Base-by-base conservation (phyloP, 2,888 invertebrate genomes). In the Halictus quadricinctus region DNA sequence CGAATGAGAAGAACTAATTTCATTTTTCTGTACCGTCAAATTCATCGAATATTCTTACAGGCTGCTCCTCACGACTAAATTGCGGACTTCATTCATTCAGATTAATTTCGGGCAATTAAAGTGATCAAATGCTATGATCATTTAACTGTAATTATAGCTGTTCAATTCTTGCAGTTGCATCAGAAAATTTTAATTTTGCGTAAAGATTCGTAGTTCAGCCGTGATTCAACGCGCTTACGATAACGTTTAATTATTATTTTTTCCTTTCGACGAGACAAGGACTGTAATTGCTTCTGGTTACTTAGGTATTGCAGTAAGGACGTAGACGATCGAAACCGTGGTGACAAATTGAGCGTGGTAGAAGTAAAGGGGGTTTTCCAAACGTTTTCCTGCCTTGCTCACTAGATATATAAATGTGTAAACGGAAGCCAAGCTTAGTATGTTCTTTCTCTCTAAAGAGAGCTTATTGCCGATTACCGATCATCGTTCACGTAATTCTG, bases 391-490 rank as follows among this genome's bases (percentile, higher is more conserved):
- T 13, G 41, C n/a, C 75, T 70, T 69, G 25, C 75, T 60, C 69
- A 18, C 48, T 81, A 76, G 70, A 83, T 81, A 86, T 86, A 86
- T 84, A 81, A 84, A 80, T 82, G 64, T 74, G 64, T 76, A 79
- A 66, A 29, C 72, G 41, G 66, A 84, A 83, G 74, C 48, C 80
- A n/a, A 69, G 36, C 77, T 73, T 81, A 86, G 72, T 84, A n/a
- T 58, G 41, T 36, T 41, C 73, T 58, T 46, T 64, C 29, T 50
- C 60, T 80, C 48, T 58, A 66, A 64, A 21, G 43, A 43, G 15
- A 66, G 21, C 13, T 15, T 54, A 58, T 69, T 58, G 6, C 54
- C 25, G n/a, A 46, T 70, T 43, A 48, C 36, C 12, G n/a, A 36
- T 15, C 58, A 36, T 46, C 18, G 25, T 13, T 64, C 18, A 21